A percentile compares a stretch with the other conserved stretches of the same genome.
These are phyloP conservation scores for Bubo blakistoni DNA, from an alignment of 2,113 vertebrate species.

Conservation along the genomic window DNA sequence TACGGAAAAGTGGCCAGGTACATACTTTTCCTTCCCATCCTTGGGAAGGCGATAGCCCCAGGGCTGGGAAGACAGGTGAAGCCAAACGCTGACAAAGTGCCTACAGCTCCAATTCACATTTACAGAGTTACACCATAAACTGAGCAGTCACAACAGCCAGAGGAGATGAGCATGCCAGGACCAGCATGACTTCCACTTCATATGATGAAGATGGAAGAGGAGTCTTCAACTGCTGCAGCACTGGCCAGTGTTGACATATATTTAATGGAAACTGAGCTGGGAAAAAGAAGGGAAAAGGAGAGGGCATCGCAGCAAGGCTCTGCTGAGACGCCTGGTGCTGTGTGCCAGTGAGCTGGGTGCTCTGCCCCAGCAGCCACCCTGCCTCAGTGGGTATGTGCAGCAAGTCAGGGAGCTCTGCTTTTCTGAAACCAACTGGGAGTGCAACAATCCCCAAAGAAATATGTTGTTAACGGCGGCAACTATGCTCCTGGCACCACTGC, in stretches of 20 bases:
- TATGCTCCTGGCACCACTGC: accelerated
- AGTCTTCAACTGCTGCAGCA: not conserved
- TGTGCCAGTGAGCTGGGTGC: not conserved
- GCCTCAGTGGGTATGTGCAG: accelerated
- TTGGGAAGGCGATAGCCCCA: not conserved
- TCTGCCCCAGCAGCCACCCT: not conserved
- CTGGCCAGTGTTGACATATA: accelerated
- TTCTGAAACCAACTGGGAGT: not conserved
- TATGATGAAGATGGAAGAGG: not conserved
- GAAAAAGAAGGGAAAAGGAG: not conserved
- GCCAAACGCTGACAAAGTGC: accelerated
- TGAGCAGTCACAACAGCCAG: not conserved
- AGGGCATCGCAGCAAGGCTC: accelerated
- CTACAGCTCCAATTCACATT: accelerated
- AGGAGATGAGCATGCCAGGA: not conserved
- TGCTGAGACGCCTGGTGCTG: accelerated
- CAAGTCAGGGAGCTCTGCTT: not conserved
- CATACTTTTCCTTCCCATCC: not conserved
- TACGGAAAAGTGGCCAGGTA: not conserved
- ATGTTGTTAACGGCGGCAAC: not conserved
- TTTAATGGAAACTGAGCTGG: not conserved
- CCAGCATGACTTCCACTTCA: not conserved
- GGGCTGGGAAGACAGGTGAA: not conserved
- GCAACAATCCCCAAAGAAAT: not conserved
- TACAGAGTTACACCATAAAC: not conserved